Base-by-base conservation (phyloP, 92 coral and sea anemone species). In the Porites evermanni region DNA sequence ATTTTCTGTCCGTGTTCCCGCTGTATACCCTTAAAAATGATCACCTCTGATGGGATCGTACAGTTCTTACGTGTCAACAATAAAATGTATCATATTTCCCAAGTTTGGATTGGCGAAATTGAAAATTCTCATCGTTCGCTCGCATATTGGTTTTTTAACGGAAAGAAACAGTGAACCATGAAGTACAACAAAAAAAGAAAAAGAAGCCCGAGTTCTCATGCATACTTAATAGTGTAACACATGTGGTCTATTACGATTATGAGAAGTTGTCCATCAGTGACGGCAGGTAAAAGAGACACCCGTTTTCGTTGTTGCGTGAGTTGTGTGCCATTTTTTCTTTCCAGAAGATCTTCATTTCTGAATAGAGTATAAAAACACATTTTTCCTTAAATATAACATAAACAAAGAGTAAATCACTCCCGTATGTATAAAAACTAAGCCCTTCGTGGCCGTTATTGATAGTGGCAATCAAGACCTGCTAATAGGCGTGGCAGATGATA, bases 141-240 rank as follows among this genome's bases (percentile, higher is more conserved):
- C 13, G 51, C 64, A 3, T 53, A 52, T 21, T 60, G 19, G 12
- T 44, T 60, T 44, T 47, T 74, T 19, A 52, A 73, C 72, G 71
- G 63, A 16, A 61, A 56, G 14, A 56, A 52, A 82, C 60, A 21
- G 23, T 44, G 64, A 12, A 82, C 58, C 38, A 60, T 72, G 54
- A 73, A 60, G 51, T 60, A 61, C 24, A 56, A 64, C 10, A 52
- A 63, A 83, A 64, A 83, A 64, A 83, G 1, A 64, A 61, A 52
- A 72, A 66, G 80, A 72, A 66, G 80, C 10, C 80, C 53, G 64
- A 63, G 59, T 53, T 73, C 23, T 83, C 87, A 83, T 83, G 53
- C 80, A 83, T 83, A 16, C 75, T 59, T 83, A 59, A 83, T 83
- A 73, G 73, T 13, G 13, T 83, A 50, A 51, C 73, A 83, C 80